These are phyloP conservation scores for Calliopum simillimum DNA, from an alignment of 2,888 invertebrate genomes.

Conservation along the genomic window DNA sequence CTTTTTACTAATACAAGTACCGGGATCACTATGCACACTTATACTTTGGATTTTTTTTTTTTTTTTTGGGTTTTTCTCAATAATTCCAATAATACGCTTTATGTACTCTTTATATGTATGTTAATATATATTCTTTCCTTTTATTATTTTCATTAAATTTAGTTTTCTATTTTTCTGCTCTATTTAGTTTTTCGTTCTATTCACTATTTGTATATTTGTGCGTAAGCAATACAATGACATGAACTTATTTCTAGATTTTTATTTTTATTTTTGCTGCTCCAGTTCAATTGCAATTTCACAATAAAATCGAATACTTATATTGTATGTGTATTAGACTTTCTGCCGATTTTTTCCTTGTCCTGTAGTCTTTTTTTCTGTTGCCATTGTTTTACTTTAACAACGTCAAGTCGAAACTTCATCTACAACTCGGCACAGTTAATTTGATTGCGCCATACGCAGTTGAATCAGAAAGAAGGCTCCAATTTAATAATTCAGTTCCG, in stretches of 20 bases:
- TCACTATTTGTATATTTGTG: background rate
- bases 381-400: background rate
- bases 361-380: background rate
- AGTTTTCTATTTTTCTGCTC: background rate
- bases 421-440: background rate
- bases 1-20: too few relatives aligned
- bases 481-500: conserved; percentile 59
- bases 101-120: too few relatives aligned
- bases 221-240: background rate
- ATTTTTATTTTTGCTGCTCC: too few relatives aligned
- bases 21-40: too few relatives aligned
- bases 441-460: background rate
- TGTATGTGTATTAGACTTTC: background rate
- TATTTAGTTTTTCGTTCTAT: background rate
- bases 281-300: conserved; percentile 4
- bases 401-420: background rate
- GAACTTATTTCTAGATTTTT: background rate
- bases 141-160: too few relatives aligned
- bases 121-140: too few relatives aligned
- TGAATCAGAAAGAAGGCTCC: conserved; percentile 33
- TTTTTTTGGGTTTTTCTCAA: too few relatives aligned
- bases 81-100: too few relatives aligned
- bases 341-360: background rate
- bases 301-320: conserved; percentile 15
- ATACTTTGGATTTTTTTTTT: too few relatives aligned